phyloP scores from a whole-genome alignment of 1,140 invertebrate genomes.

The Musca domestica region DNA sequence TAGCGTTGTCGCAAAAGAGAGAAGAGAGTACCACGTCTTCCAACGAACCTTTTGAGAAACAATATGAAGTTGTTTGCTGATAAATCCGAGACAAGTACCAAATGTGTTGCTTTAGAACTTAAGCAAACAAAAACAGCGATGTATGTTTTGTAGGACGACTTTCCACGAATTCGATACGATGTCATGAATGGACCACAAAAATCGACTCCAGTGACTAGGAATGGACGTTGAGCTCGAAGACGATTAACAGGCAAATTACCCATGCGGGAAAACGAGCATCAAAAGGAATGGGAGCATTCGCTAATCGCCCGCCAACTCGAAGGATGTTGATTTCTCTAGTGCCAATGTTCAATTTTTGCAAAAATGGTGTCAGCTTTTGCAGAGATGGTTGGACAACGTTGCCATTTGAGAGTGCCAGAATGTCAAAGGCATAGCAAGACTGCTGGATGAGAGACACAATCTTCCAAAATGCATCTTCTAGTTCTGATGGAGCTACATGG shows the following conservation, averaged over 20 bases:
- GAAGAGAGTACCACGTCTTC: too few relatives aligned
- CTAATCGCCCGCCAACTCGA: constrained; percentile 1
- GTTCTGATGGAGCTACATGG: neutral
- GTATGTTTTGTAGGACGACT: too few relatives aligned
- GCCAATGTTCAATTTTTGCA: neutral
- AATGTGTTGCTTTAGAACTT: constrained; percentile 37
- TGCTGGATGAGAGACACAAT: neutral
- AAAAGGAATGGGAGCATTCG: neutral
- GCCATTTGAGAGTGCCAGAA: neutral
- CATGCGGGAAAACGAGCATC: constrained; percentile 20
- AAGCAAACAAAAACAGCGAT: constrained; percentile 33
- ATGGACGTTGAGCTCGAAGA: constrained; percentile 8
- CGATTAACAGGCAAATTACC: constrained; percentile 4
- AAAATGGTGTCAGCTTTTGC: constrained; percentile 14
- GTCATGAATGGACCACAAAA: constrained; percentile 24
- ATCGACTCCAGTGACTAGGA: constrained; percentile 19
- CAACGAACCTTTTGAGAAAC: too few relatives aligned
- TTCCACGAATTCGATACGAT: too few relatives aligned
- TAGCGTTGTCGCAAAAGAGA: too few relatives aligned
- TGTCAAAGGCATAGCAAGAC: neutral
- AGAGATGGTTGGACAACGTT: neutral
- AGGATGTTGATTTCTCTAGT: neutral
- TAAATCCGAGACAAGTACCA: too few relatives aligned
- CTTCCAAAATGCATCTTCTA: neutral
- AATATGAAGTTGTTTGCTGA: too few relatives aligned